A percentile compares a stretch with the other conserved stretches of the same genome.
Conservation (phyloP, 2,888 invertebrate species). For the Hyles lineata region DNA sequence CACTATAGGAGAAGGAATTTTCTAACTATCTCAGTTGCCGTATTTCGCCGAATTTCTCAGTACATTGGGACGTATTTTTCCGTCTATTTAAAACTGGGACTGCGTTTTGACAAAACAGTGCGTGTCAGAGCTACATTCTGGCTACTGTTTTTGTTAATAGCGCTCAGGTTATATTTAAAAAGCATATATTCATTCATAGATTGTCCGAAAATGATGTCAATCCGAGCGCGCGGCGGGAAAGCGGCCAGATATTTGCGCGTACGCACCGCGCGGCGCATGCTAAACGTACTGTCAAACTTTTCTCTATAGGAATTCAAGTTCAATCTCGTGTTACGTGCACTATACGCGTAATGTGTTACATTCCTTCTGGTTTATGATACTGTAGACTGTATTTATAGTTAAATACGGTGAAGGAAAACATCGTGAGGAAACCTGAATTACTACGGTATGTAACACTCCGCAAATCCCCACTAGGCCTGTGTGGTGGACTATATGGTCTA, state of each 20-base stretch:
- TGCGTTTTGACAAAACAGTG: too few relatives aligned
- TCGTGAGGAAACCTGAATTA: too few relatives aligned
- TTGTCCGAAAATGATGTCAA: constrained; percentile 44
- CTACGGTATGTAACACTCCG: too few relatives aligned
- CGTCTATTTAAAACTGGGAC: too few relatives aligned
- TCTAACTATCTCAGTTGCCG: too few relatives aligned
- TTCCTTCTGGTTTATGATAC: background rate
- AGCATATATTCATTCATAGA: constrained; percentile 28
- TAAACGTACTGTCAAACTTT: constrained; percentile 77
- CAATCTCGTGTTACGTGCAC: constrained; percentile 29
- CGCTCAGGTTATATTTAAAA: constrained; percentile 27
- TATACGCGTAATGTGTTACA: constrained; percentile 26
- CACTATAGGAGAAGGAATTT: too few relatives aligned
- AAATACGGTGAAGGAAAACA: background rate
- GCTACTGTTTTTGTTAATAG: too few relatives aligned
- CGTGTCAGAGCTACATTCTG: too few relatives aligned
- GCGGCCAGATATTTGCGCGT: constrained; percentile 74
- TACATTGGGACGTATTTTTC: too few relatives aligned
- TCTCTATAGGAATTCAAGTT: constrained; percentile 65
- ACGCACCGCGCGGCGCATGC: constrained; percentile 68
- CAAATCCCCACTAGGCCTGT: too few relatives aligned
- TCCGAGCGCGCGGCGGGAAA: constrained; percentile 61
- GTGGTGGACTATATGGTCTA: too few relatives aligned
- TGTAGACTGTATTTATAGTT: background rate
- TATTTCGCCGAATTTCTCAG: too few relatives aligned